Conservation (phyloP, 2,113 vertebrate genomes). For the Brachypteracias leptosomus region DNA sequence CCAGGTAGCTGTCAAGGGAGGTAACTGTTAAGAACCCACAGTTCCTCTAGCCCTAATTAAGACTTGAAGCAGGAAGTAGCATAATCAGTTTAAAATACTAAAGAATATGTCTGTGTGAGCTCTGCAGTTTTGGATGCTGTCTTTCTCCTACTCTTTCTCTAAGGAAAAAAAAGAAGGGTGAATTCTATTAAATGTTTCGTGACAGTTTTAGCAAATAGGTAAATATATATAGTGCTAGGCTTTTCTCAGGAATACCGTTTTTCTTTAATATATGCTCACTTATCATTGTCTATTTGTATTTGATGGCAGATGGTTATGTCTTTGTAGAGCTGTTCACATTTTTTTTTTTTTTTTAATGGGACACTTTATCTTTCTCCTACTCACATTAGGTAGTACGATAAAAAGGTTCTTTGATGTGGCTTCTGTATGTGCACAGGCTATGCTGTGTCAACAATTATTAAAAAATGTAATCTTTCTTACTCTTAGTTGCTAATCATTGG, state of each 20-base stretch:
- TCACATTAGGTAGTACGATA: neutral
- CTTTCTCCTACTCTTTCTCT: neutral
- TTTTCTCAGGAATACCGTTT: neutral
- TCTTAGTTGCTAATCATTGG: fast-evolving
- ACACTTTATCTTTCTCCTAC: neutral
- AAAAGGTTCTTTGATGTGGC: neutral
- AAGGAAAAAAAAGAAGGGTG: neutral
- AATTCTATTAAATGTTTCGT: neutral
- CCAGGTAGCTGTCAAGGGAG: neutral
- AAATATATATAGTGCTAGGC: neutral
- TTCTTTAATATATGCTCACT: neutral
- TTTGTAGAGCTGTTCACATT: neutral
- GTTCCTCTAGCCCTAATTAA: neutral
- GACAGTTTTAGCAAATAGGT: neutral
- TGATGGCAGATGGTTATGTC: neutral
- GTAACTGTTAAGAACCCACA: neutral
- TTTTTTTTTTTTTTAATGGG: neutral
- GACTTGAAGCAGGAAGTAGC: neutral
- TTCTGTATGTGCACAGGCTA: neutral
- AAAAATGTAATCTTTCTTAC: neutral
- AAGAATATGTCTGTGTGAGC: neutral
- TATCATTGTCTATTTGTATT: neutral
- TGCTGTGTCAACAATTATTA: neutral
- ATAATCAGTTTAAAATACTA: neutral
- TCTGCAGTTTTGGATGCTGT: neutral